phyloP scores from a whole-genome alignment of 2,888 invertebrate species.

The Andrena dorsata region DNA sequence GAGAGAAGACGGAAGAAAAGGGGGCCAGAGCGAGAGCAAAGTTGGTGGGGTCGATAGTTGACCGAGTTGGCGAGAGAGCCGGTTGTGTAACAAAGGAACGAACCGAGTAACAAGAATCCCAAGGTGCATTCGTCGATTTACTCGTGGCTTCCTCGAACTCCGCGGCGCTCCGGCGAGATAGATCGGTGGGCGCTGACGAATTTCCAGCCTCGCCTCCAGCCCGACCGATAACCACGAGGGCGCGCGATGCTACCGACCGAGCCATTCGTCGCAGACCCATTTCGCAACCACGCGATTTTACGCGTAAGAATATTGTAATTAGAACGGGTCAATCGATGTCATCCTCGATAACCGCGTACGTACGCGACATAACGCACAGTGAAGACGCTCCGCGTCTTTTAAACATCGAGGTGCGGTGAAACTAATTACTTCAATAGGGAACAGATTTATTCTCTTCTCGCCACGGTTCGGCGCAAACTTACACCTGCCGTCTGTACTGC shows the following conservation, averaged over 20 bases:
- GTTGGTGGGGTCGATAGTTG: constrained; percentile 74
- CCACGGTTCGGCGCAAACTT: no score
- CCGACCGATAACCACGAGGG: background rate
- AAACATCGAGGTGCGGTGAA: no score
- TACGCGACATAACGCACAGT: background rate
- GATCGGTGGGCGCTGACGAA: constrained; percentile 22
- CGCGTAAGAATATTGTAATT: constrained; percentile 43
- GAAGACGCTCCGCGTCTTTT: background rate
- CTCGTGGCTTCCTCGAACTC: constrained; percentile 43
- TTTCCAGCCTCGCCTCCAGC: background rate
- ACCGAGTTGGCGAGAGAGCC: constrained; percentile 70
- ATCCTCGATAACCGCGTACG: constrained; percentile 29
- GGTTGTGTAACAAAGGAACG: constrained; percentile 75
- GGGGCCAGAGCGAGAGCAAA: constrained; percentile 44
- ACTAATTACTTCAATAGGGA: no score
- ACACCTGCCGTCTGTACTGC: no score
- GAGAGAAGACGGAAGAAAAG: constrained; percentile 43
- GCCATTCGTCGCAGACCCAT: constrained; percentile 12
- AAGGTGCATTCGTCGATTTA: constrained; percentile 62
- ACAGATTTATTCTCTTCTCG: no score
- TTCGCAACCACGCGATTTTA: constrained; percentile 19
- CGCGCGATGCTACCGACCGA: background rate
- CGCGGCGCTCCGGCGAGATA: constrained; percentile 31
- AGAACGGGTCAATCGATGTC: constrained; percentile 52
- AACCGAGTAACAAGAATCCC: constrained; percentile 66